Evolutionary conservation across 1,140 invertebrate species (phyloP).

Genomic region (Drosophila carrolli): DNA sequence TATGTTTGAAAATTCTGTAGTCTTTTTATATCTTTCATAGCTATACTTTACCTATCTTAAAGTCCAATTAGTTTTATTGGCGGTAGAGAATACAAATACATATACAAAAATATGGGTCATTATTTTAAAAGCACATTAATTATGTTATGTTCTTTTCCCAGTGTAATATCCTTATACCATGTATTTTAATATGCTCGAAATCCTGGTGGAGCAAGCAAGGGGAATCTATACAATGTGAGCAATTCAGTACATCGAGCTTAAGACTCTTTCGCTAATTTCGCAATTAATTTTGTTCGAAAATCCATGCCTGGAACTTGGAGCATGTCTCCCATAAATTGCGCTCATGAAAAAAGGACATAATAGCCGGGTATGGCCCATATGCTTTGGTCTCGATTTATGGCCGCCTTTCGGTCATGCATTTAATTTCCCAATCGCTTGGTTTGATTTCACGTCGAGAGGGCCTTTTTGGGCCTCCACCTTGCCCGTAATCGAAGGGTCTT

Average conservation of each 20-base stretch:
- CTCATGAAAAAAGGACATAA: constrained; percentile 26
- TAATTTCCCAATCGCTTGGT: constrained; percentile 42
- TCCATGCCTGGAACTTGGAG: constrained; percentile 15
- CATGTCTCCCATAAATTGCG: constrained; percentile 32
- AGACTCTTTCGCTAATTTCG: constrained; percentile 38
- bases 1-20: too few relatives aligned
- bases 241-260: constrained; percentile 3
- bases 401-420: constrained; percentile 28
- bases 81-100: too few relatives aligned
- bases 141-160: background rate
- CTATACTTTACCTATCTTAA: too few relatives aligned
- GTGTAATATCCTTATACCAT: background rate
- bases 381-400: constrained; percentile 59
- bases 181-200: background rate
- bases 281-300: constrained; percentile 58
- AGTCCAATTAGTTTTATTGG: too few relatives aligned
- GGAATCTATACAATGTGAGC: constrained; percentile 35
- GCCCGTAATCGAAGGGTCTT: constrained; percentile 26
- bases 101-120: too few relatives aligned
- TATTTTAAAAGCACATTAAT: too few relatives aligned
- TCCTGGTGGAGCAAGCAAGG: constrained; percentile 6
- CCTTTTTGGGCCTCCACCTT: background rate
- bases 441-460: constrained; percentile 7
- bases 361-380: constrained; percentile 25
- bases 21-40: too few relatives aligned